phyloP scores from a whole-genome alignment of 2,113 vertebrate species.

The Loxodonta africana region DNA sequence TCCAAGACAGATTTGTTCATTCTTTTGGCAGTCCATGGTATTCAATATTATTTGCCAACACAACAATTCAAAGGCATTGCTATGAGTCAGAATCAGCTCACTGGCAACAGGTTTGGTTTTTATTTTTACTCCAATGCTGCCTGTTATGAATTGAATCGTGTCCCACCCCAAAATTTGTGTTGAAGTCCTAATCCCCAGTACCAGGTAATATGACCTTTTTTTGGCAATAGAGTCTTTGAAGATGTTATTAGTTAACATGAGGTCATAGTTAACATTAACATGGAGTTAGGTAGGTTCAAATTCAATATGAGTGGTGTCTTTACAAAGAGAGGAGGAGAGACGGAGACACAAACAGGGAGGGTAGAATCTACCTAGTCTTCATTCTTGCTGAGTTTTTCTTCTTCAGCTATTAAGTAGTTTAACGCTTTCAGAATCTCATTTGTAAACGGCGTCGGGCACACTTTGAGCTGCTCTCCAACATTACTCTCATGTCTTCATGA shows the following conservation, averaged over 20 bases:
- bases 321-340: background rate
- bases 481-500: background rate
- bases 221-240: background rate
- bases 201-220: background rate
- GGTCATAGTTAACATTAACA: background rate
- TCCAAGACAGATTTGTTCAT: too few relatives aligned
- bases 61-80: too few relatives aligned
- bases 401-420: background rate
- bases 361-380: background rate
- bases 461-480: background rate
- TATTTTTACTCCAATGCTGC: too few relatives aligned
- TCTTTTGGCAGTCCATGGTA: too few relatives aligned
- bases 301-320: background rate
- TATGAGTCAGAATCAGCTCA: too few relatives aligned
- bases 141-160: too few relatives aligned
- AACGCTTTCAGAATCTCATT: conserved; percentile 1
- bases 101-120: too few relatives aligned
- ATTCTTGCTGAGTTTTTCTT: background rate
- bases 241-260: background rate
- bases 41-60: too few relatives aligned
- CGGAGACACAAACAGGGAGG: background rate
- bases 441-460: background rate
- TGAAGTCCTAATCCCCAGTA: background rate
- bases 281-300: background rate
- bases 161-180: background rate